phyloP scores from a whole-genome alignment of 2,888 invertebrate genomes.

The Frankliniella fusca region DNA sequence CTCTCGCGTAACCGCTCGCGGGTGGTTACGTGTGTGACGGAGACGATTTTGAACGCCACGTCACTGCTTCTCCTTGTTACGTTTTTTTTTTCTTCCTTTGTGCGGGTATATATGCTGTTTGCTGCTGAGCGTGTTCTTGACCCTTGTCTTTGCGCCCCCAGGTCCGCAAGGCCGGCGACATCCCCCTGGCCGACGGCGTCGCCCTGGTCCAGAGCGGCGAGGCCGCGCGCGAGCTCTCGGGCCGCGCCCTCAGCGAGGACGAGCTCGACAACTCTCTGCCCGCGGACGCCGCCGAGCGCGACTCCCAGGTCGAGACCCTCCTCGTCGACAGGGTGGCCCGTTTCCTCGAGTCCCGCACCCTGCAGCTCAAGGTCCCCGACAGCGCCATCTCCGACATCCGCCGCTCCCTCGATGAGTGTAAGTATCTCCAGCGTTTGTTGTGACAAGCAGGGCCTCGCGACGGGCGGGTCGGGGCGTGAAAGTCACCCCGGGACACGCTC shows the following conservation, averaged over 20 bases:
- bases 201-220: constrained; percentile 51
- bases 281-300: constrained; percentile 62
- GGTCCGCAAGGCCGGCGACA: constrained; percentile 48
- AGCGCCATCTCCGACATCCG: constrained; percentile 68
- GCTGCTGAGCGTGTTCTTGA: too few species aligned
- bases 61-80: too few species aligned
- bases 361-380: constrained; percentile 76
- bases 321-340: constrained; percentile 69
- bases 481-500: neutral
- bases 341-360: constrained; percentile 71
- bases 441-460: neutral
- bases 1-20: too few species aligned
- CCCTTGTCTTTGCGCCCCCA: neutral
- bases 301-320: constrained; percentile 67
- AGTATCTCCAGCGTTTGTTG: constrained; percentile 41
- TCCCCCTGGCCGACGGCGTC: constrained; percentile 49
- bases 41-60: too few species aligned
- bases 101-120: too few species aligned
- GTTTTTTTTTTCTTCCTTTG: too few species aligned
- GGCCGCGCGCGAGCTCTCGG: constrained; percentile 41
- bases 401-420: constrained; percentile 79
- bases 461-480: neutral
- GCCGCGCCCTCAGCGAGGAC: constrained; percentile 45
- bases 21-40: too few species aligned
- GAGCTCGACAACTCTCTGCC: constrained; percentile 52